Evolutionary conservation across 92 coral and sea anemone species (phyloP).

Genomic region (Parazoanthus atlanticus): DNA sequence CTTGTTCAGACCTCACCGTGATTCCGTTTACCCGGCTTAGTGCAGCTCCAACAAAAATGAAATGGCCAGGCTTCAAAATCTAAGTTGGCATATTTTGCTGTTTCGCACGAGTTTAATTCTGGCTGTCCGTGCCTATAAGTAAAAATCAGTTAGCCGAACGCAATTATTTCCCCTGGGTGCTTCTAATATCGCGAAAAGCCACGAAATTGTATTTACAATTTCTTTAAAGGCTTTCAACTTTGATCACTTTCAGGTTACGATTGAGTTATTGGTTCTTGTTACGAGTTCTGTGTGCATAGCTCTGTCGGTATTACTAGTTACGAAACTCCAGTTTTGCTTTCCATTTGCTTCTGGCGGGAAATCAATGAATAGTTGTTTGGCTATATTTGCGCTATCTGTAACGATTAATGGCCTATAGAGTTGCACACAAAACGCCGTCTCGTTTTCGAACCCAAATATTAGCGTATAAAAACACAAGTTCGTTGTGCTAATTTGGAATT

Average conservation of each 20-base stretch:
- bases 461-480: not conserved
- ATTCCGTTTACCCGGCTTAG: not conserved
- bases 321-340: too few species aligned
- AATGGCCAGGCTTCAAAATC: not conserved
- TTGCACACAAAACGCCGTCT: not conserved
- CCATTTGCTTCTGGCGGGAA: not conserved
- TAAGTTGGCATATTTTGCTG: not conserved
- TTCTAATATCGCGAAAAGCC: too few species aligned
- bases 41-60: not conserved
- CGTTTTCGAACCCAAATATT: not conserved
- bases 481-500: too few species aligned
- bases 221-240: not conserved
- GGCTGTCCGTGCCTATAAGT: not conserved
- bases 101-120: not conserved
- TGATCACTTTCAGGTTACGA: not conserved
- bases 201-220: not conserved
- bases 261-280: not conserved
- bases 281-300: not conserved
- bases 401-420: not conserved
- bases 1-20: not conserved
- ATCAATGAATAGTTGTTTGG: not conserved
- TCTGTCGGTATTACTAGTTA: too few species aligned
- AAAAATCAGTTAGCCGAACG: not conserved
- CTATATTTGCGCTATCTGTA: not conserved
- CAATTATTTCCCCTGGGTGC: not conserved